phyloP scores from a whole-genome alignment of 1,140 invertebrate genomes.

The Frieseomelitta varia region DNA sequence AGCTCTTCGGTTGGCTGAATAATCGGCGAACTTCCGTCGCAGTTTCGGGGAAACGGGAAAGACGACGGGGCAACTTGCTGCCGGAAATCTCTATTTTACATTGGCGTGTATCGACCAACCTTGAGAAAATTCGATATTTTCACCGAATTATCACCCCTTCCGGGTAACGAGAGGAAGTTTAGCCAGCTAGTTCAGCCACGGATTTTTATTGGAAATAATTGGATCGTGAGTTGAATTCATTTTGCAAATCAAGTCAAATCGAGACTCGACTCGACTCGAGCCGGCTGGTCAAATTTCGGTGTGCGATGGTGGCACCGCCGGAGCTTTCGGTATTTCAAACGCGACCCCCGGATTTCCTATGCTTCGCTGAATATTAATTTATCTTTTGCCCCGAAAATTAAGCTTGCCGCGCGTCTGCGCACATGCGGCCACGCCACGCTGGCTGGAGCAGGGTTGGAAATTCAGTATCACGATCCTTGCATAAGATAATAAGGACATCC shows the following conservation, averaged over 20 bases:
- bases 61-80: background rate
- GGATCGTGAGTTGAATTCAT: background rate
- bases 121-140: background rate
- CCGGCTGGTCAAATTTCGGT: background rate
- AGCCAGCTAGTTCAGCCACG: background rate
- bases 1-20: background rate
- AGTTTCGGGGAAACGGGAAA: background rate
- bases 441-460: background rate
- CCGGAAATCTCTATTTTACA: background rate
- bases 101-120: background rate
- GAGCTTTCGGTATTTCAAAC: slow-evolving; percentile 10
- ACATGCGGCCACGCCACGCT: no score
- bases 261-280: background rate
- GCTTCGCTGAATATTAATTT: slow-evolving; percentile 45
- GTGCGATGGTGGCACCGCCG: background rate
- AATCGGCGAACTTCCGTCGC: slow-evolving; percentile 1
- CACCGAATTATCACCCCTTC: background rate
- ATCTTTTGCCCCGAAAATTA: slow-evolving; percentile 23
- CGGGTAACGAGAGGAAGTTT: background rate
- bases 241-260: no score
- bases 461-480: slow-evolving; percentile 32
- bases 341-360: slow-evolving; percentile 18
- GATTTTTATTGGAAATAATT: slow-evolving; percentile 14
- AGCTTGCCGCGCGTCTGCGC: background rate
- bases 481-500: slow-evolving; percentile 44